Base-by-base conservation (phyloP, 1,140 invertebrate genomes). In the Sarcophaga bullata region DNA sequence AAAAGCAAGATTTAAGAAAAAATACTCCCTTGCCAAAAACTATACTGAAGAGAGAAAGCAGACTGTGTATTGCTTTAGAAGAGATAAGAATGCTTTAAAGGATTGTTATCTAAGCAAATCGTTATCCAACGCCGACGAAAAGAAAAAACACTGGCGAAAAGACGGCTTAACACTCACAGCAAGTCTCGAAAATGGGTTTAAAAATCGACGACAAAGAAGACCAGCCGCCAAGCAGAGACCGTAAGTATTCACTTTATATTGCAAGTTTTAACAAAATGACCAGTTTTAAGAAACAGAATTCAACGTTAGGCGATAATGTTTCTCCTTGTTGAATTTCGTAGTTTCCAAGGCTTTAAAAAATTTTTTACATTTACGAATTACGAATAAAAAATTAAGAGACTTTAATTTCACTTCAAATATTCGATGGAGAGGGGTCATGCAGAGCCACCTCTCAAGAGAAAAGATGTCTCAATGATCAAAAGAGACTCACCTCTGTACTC, bases 171-270 rank as follows among this genome's bases (percentile, higher is more conserved):
- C 96, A 0, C 90, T 97, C 68, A 98, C 96, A 0, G n/a, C 97
- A 99, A 91, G 97, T 98, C 17, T 96, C 96, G 81, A 99, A 99
- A n/a, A n/a, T 91, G 99, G 98, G 98, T 99, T 99, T 92, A 99
- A 99, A 91, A 99, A 99, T 90, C 92, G 98, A 85, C 91, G 98
- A 54, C 98, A 99, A 90, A 91, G 98, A 54, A n/a, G 98, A 99
- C 91, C 92, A 97, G 80, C 96, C 95, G 10, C 95, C 96, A 50
- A 95, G 48, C 91, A 91, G 58, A 92, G 93, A 92, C 88, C 93
- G 94, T 95, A 90, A 94, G 94, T 94, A 84, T 25, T 73, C 8
- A n/a, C 15, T 73, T 17, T 37, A 37, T 4, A 37, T 37, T 37
- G 1, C 25, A 37, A 2, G 25, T 37, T 37, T 37, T 37, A 2